A percentile compares a stretch with the other conserved stretches of the same genome.
Evolutionary conservation across 2,797 vertebrate species (phyloP).

Genomic region (Macrochelys suwanniensis): DNA sequence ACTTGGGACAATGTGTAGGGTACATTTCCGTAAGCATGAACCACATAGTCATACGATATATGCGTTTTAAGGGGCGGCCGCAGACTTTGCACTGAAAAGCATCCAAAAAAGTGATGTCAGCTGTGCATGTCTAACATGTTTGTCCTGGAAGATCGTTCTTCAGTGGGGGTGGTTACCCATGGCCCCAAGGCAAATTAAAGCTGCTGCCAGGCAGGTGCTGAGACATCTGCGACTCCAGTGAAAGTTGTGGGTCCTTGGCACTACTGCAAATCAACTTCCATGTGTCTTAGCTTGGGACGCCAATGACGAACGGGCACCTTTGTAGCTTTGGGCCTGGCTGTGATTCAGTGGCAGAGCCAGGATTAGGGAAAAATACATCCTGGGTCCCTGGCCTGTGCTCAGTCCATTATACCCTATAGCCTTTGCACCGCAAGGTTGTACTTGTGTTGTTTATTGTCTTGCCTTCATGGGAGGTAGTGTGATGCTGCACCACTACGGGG

Average conservation of each 20-base stretch:
- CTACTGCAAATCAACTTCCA: neutral
- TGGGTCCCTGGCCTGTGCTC: neutral
- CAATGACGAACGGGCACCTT: neutral
- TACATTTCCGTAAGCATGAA: slow-evolving; percentile 2
- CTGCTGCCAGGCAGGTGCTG: neutral
- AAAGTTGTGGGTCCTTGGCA: neutral
- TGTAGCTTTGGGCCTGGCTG: neutral
- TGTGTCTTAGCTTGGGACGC: neutral
- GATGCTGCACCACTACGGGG: neutral
- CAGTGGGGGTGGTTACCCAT: neutral
- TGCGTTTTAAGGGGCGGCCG: neutral
- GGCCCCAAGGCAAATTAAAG: neutral
- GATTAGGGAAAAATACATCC: neutral
- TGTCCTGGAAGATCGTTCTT: slow-evolving; percentile 27
- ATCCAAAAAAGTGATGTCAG: neutral
- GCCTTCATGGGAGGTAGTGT: neutral
- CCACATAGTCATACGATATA: slow-evolving; percentile 21
- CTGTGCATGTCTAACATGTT: neutral
- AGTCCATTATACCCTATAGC: neutral
- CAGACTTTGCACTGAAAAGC: neutral
- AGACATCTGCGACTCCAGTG: neutral
- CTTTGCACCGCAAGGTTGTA: neutral
- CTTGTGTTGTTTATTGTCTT: neutral
- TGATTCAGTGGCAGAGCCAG: neutral
- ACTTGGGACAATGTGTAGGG: neutral